A percentile compares a stretch with the other conserved stretches of the same genome.
These are phyloP conservation scores for Caenorhabditis tropicalis DNA, from an alignment of 1,140 invertebrate species.

Conservation along the genomic window DNA sequence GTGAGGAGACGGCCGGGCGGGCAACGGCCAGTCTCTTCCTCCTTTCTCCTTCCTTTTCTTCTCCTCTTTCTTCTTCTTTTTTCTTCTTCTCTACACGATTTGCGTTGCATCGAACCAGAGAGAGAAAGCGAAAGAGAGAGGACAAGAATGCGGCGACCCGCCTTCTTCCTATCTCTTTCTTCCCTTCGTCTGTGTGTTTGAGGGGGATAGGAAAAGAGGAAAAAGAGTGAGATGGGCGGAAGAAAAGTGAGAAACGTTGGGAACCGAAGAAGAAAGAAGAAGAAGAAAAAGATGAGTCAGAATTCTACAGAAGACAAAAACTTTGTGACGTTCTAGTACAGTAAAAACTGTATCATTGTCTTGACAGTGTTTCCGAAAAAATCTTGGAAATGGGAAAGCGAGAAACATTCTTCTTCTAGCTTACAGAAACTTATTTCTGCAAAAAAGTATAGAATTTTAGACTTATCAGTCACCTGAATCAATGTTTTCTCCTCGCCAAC, in stretches of 20 bases:
- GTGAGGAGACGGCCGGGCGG: background rate
- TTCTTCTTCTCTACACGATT: slow-evolving; percentile 5
- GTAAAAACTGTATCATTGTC: background rate
- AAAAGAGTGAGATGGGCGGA: slow-evolving; percentile 6
- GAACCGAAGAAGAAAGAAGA: background rate
- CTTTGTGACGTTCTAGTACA: no score
- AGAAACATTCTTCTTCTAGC: no score
- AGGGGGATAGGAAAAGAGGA: background rate
- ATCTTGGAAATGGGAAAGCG: no score
- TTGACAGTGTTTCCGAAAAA: no score
- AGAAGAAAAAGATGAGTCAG: background rate
- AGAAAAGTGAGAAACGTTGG: slow-evolving; percentile 3
- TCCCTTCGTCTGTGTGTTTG: background rate
- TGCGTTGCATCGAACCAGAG: background rate
- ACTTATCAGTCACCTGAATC: no score
- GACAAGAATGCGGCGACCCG: slow-evolving; percentile 2
- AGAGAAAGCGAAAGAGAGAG: slow-evolving; percentile 38
- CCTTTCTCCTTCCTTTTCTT: background rate
- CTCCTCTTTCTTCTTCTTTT: background rate
- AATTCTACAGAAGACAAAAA: background rate
- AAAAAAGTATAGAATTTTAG: no score
- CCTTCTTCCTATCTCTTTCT: background rate
- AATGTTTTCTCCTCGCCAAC: no score
- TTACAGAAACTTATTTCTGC: no score
- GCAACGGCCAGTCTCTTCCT: background rate